Evolutionary conservation across 2,888 invertebrate genomes (phyloP).

Genomic region (Amphiduros pacificus): DNA sequence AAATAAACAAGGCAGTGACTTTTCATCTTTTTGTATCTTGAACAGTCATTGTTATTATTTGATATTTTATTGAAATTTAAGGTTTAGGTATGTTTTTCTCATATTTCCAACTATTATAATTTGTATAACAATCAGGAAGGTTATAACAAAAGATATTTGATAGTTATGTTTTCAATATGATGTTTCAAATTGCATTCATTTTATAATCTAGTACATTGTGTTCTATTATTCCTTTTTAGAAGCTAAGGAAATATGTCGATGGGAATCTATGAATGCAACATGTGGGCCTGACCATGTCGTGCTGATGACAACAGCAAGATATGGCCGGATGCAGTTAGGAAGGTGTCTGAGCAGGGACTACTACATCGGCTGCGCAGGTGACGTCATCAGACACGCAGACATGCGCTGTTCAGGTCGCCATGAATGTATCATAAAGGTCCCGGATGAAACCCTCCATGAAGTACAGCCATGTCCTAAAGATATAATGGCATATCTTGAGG

Average conservation of each 20-base stretch:
- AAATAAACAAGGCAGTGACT: too few species aligned
- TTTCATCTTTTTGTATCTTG: too few species aligned
- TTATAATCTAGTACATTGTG: too few species aligned
- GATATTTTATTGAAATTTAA: too few species aligned
- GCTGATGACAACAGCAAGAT: conserved; percentile 3
- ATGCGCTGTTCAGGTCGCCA: conserved; percentile 5
- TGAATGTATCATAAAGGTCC: conserved; percentile 3
- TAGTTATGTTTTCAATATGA: too few species aligned
- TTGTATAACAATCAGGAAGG: too few species aligned
- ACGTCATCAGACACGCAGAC: conserved; percentile 10
- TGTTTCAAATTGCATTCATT: too few species aligned
- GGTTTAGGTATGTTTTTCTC: too few species aligned
- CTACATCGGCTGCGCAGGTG: conserved; percentile 7
- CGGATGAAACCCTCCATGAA: conserved; percentile 8
- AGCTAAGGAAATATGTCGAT: conserved; percentile 4
- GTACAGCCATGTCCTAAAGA: conserved; percentile 12
- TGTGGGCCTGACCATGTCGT: conserved; percentile 4
- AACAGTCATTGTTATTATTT: too few species aligned
- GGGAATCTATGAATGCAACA: conserved; percentile 10
- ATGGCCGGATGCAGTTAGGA: conserved; percentile 5
- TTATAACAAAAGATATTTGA: too few species aligned
- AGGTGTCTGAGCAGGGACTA: conserved; percentile 5
- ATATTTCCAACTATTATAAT: too few species aligned
- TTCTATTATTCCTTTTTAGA: too few species aligned
- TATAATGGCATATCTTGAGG: conserved; percentile 13